Percentiles rank a stretch among this genome's conserved stretches.
Evolutionary conservation across 2,888 invertebrate species (phyloP).

Genomic region (Cylloceria caligata): DNA sequence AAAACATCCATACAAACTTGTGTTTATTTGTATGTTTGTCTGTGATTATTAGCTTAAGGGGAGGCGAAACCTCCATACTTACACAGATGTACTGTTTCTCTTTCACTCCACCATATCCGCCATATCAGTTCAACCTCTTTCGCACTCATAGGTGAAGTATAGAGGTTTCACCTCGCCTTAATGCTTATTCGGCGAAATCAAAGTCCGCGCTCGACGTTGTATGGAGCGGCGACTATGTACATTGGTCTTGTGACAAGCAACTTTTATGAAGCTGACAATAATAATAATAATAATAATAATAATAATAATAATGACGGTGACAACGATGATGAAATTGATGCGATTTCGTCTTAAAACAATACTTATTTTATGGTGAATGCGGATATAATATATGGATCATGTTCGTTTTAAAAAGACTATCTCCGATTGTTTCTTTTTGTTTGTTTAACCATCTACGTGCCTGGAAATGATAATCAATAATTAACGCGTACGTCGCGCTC

Average conservation of each 20-base stretch:
- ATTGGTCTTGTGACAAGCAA: constrained; percentile 64
- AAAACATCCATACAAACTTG: constrained; percentile 41
- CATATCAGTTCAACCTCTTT: too few species aligned
- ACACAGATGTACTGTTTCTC: too few species aligned
- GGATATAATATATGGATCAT: constrained; percentile 41
- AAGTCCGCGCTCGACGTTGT: constrained; percentile 48
- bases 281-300: constrained; percentile 11
- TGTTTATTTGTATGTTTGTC: constrained; percentile 24
- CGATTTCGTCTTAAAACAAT: constrained; percentile 48
- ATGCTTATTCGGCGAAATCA: constrained; percentile 56
- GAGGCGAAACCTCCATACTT: too few species aligned
- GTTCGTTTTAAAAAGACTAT: constrained; percentile 42
- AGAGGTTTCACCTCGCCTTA: too few species aligned
- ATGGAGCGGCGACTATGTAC: constrained; percentile 56
- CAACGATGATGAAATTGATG: constrained; percentile 46
- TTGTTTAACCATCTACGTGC: constrained; percentile 14
- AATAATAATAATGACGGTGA: constrained; percentile 36
- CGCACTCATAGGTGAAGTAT: too few species aligned
- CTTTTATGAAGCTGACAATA: constrained; percentile 35
- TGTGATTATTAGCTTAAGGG: constrained; percentile 47
- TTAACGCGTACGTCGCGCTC: constrained; percentile 45
- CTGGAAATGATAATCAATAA: constrained; percentile 29
- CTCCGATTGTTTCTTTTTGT: constrained; percentile 30
- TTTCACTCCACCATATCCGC: too few species aligned
- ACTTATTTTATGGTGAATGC: constrained; percentile 43